phyloP scores from a whole-genome alignment of 2,797 vertebrate genomes.

The Psittacula echo region DNA sequence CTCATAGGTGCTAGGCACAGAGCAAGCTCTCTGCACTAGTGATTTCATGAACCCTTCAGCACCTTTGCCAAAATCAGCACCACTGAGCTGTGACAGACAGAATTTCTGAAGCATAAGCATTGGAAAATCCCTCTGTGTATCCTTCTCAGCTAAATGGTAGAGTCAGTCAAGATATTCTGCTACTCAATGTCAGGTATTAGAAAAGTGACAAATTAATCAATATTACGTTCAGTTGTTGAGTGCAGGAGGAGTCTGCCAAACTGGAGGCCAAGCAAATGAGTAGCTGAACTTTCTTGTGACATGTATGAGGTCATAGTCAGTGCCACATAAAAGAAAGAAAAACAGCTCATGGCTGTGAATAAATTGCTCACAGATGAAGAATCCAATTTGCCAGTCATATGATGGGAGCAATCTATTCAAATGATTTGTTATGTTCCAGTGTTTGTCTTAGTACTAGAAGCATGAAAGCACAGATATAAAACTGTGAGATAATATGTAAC shows the following conservation, averaged over 20 bases:
- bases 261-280: not conserved
- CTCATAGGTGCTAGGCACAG: not conserved
- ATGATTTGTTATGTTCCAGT: constrained; percentile 67
- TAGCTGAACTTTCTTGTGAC: constrained; percentile 68
- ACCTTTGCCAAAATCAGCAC: not conserved
- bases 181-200: not conserved
- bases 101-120: not conserved
- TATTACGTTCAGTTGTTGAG: not conserved
- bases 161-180: not conserved
- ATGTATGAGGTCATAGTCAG: constrained; percentile 56
- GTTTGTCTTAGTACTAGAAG: constrained; percentile 70
- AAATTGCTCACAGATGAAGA: constrained; percentile 74
- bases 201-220: constrained; percentile 34
- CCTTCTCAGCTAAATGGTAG: not conserved
- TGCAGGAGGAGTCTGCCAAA: not conserved
- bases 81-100: not conserved
- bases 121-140: not conserved
- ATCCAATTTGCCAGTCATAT: constrained; percentile 66
- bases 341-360: constrained; percentile 68
- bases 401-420: constrained; percentile 68
- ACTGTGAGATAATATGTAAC: constrained; percentile 54
- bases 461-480: constrained; percentile 60
- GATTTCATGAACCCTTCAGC: accelerated
- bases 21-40: not conserved
- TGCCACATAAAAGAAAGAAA: constrained; percentile 71